Percentiles rank a stretch among this genome's conserved stretches.
These are phyloP conservation scores for Chionodraco myersi DNA, from an alignment of 2,113 vertebrate genomes.

Conservation along the genomic window DNA sequence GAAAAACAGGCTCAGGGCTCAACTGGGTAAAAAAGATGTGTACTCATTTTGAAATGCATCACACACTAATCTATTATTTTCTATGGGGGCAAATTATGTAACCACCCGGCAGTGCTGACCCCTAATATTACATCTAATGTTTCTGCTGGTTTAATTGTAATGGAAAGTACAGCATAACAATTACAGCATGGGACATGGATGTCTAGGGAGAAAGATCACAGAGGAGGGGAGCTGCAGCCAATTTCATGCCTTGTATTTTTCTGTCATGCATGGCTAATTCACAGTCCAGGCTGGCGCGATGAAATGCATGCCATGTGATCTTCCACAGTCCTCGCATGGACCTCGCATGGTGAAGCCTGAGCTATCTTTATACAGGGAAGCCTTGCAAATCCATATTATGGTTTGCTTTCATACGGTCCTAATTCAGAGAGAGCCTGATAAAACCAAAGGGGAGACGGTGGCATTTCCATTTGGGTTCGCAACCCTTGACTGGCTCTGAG, in stretches of 20 bases:
- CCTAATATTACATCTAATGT: conserved; percentile 54
- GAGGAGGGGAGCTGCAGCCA: conserved; percentile 66
- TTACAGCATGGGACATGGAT: conserved; percentile 50
- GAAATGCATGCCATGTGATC: conserved; percentile 65
- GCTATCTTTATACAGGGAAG: conserved; percentile 44
- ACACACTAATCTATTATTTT: conserved; percentile 11
- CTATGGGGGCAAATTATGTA: conserved; percentile 34
- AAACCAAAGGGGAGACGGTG: conserved; percentile 64
- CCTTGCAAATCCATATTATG: conserved; percentile 59
- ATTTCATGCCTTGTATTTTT: conserved; percentile 81
- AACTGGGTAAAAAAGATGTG: conserved; percentile 1
- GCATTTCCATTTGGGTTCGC: conserved; percentile 69
- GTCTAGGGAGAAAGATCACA: conserved; percentile 61
- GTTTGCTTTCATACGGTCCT: conserved; percentile 62
- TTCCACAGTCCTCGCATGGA: conserved; percentile 24
- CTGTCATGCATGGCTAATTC: conserved; percentile 74
- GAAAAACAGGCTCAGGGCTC: too few species aligned
- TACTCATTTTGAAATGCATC: conserved; percentile 31
- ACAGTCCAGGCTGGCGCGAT: conserved; percentile 46
- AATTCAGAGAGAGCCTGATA: conserved; percentile 62
- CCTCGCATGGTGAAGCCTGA: conserved; percentile 16
- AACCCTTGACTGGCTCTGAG: conserved; percentile 62
- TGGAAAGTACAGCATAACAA: conserved; percentile 46
- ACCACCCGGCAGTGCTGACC: conserved; percentile 39
- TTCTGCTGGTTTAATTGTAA: conserved; percentile 57